These are phyloP conservation scores for Alcis repandata DNA, from an alignment of 2,888 invertebrate genomes.

Conservation along the genomic window DNA sequence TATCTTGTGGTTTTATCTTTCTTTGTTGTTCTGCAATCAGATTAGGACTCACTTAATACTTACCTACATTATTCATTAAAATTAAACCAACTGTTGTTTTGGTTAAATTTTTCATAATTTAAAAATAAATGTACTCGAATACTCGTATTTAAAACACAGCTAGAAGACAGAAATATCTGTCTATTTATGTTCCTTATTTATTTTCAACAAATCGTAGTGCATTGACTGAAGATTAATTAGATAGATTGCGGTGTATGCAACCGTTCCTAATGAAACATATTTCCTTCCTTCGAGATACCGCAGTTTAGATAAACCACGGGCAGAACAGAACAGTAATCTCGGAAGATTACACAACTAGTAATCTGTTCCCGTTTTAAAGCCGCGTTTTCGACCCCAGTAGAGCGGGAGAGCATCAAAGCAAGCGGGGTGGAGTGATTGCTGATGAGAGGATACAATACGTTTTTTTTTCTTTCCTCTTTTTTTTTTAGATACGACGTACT, in stretches of 20 bases:
- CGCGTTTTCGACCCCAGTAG: neutral
- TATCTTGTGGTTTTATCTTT: conserved; percentile 31
- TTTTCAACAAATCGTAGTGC: conserved; percentile 20
- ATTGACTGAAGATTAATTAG: conserved; percentile 34
- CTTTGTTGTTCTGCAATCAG: conserved; percentile 33
- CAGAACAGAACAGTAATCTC: conserved; percentile 33
- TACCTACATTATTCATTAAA: neutral
- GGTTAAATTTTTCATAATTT: too few species aligned
- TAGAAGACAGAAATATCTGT: neutral
- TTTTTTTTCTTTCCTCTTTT: too few species aligned
- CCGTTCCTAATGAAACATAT: conserved; percentile 31
- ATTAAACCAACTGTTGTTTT: neutral
- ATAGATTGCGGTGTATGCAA: conserved; percentile 29
- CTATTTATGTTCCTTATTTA: neutral
- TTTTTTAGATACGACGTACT: too few species aligned
- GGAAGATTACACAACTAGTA: conserved; percentile 41
- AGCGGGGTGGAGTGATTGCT: neutral
- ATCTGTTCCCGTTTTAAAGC: conserved; percentile 22
- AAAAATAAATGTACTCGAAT: too few species aligned
- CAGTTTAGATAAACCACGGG: conserved; percentile 27
- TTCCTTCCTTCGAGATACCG: conserved; percentile 28
- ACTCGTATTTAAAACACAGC: too few species aligned
- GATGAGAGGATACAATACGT: too few species aligned
- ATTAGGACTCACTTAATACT: conserved; percentile 15
- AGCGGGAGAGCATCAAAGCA: neutral